Percentiles rank a stretch among this genome's conserved stretches.
Evolutionary conservation across 2,888 invertebrate species (phyloP).

Genomic region (Cataglyphis albicans): DNA sequence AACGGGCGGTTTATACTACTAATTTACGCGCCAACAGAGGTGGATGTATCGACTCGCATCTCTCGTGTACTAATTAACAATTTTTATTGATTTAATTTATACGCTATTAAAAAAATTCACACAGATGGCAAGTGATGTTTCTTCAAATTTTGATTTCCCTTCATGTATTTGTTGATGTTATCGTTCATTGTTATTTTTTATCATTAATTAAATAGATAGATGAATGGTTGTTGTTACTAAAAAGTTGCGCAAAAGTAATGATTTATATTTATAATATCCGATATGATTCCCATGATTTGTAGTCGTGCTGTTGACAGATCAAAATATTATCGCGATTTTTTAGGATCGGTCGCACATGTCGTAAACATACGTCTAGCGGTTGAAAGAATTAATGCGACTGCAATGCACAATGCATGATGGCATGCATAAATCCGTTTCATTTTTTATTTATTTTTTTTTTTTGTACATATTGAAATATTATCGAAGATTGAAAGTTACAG

Average conservation of each 20-base stretch:
- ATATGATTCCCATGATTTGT: background rate
- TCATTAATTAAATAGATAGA: background rate
- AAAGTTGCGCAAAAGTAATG: background rate
- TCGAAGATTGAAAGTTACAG: slow-evolving; percentile 11
- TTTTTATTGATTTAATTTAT: background rate
- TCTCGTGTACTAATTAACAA: background rate
- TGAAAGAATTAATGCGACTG: slow-evolving; percentile 38
- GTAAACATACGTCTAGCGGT: slow-evolving; percentile 36
- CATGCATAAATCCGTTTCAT: background rate
- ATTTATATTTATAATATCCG: slow-evolving; percentile 9
- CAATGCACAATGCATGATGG: slow-evolving; percentile 14
- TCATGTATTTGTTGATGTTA: background rate
- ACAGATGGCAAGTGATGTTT: background rate
- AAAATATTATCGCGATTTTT: slow-evolving; percentile 50
- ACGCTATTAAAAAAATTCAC: background rate
- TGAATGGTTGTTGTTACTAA: background rate
- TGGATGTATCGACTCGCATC: background rate
- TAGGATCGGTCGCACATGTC: slow-evolving; percentile 20
- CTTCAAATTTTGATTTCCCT: background rate
- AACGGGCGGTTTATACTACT: slow-evolving; percentile 27
- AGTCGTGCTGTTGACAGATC: slow-evolving; percentile 15
- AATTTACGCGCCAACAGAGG: slow-evolving; percentile 8
- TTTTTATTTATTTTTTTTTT: slow-evolving; percentile 1
- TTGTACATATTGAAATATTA: slow-evolving; percentile 26
- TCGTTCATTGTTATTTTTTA: background rate